phyloP scores from a whole-genome alignment of 1,140 invertebrate genomes.

The Lineus longissimus region DNA sequence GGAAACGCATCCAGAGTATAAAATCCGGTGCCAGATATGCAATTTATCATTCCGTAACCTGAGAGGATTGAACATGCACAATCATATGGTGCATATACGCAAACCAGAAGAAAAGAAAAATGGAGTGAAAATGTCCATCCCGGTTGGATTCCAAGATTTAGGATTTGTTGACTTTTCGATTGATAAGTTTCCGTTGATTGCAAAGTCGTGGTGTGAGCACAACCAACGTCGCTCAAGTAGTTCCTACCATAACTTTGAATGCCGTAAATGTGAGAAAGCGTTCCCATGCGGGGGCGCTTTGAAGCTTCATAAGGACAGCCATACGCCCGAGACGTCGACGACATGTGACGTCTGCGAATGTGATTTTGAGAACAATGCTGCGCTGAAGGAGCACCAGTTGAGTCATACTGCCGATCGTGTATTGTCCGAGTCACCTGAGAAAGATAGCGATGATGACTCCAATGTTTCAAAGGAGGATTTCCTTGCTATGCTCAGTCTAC shows the following conservation, averaged over 20 bases:
- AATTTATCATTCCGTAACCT: constrained; percentile 67
- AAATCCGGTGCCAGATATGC: constrained; percentile 68
- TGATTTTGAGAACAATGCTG: constrained; percentile 38
- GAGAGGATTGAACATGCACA: constrained; percentile 66
- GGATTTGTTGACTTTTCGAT: constrained; percentile 74
- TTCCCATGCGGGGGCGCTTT: constrained; percentile 72
- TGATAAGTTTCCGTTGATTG: constrained; percentile 73
- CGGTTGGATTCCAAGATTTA: constrained; percentile 68
- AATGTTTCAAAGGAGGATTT: constrained; percentile 65
- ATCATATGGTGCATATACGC: constrained; percentile 58
- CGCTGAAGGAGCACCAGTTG: constrained; percentile 44
- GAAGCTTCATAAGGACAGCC: constrained; percentile 55
- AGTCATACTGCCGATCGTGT: constrained; percentile 43
- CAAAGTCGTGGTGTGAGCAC: constrained; percentile 68
- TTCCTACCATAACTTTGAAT: constrained; percentile 65
- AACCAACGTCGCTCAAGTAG: constrained; percentile 63
- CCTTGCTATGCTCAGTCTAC: constrained; percentile 73
- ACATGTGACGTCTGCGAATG: constrained; percentile 46
- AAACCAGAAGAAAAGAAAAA: constrained; percentile 33
- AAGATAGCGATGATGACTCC: constrained; percentile 15
- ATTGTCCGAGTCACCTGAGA: constrained; percentile 25
- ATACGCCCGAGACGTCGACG: constrained; percentile 33
- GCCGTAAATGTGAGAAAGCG: constrained; percentile 66
- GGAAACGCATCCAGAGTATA: constrained; percentile 66
- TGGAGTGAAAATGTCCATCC: background rate